Base-by-base conservation (phyloP, 2,797 vertebrate genomes). In the Hipposideros larvatus region DNA sequence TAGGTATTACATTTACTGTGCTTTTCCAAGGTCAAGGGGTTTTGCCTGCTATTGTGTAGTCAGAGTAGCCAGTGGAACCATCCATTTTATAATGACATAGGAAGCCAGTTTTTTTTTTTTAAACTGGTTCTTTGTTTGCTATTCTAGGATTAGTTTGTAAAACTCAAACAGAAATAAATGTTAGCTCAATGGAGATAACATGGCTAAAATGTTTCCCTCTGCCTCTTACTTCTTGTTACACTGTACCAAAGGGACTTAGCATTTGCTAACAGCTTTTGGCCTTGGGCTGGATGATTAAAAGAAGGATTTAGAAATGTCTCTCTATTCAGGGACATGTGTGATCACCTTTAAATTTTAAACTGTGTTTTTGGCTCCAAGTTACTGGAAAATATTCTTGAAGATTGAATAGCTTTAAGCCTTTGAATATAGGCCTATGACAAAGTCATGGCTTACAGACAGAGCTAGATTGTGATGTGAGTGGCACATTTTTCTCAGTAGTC, bases 1-100 rank as follows among this genome's bases (percentile, higher is more conserved):
- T 82, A 86, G 95, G 48, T 87, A 88, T 73, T 97, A 82, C 75
- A 91, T 92, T 97, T 97, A 79, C 18, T 43, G 53, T 55, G 91
- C 85, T 90, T 90, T 84, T 83, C 74, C 65, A 85, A 73, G 82
- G 48, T 93, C 61, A 48, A 0, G 90, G 46, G n/a, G 46, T 96
- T 97, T 51, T 91, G n/a, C 34, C 95, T 5, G 68, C 53, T 85
- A 0, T 73, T 97, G 83, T 96, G 93, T 95, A 80, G 83, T 82
- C 90, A 80, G 53, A 53, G 91, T 34, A 92, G 92, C 75, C 84
- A 78, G 14, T 96, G 37, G 74, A 94, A 92, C 43, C n/a, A 65
- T n/a, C n/a, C 6, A 43, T 77, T 96, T 92, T 57, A 68, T 71
- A n/a, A n/a, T 92, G 46, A 82, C 48, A 48, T 61, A 75, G 92